These are phyloP conservation scores for Diorhabda elongata DNA, from an alignment of 1,140 invertebrate genomes.

Conservation along the genomic window DNA sequence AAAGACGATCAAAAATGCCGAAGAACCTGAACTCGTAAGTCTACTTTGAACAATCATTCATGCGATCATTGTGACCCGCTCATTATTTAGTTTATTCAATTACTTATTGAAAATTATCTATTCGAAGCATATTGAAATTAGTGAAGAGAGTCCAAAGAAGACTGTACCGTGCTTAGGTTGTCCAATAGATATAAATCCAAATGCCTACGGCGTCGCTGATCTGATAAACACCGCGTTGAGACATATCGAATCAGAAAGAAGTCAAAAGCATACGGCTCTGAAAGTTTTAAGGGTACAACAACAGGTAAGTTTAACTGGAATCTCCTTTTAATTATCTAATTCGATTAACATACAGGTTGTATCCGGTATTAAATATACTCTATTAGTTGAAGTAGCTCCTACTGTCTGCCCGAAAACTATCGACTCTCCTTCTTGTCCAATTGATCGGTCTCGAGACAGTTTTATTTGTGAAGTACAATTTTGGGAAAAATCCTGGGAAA, in stretches of 20 bases:
- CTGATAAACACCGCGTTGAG: not conserved
- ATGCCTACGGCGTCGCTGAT: not conserved
- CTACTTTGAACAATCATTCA: too few species aligned
- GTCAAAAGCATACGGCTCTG: conserved; percentile 22
- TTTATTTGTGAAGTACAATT: conserved; percentile 40
- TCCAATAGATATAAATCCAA: not conserved
- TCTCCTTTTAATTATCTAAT: too few species aligned
- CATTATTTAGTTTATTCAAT: too few species aligned
- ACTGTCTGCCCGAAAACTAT: conserved; percentile 34
- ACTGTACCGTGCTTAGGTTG: not conserved
- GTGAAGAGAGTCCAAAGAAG: too few species aligned
- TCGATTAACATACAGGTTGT: conserved; percentile 36
- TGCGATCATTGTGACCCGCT: too few species aligned
- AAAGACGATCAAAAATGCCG: too few species aligned
- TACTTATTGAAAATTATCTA: too few species aligned
- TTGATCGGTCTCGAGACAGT: conserved; percentile 24
- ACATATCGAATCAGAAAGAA: conserved; percentile 20
- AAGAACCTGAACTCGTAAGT: too few species aligned
- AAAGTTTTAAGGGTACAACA: conserved; percentile 30
- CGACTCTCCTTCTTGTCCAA: conserved; percentile 21
- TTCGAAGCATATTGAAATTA: too few species aligned
- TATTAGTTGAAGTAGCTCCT: conserved; percentile 37
- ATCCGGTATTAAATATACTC: conserved; percentile 41
- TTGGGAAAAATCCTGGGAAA: conserved; percentile 42
- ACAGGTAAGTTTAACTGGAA: conserved; percentile 21